Conservation (phyloP, 2,113 vertebrate genomes). For the Clarias macrocephalus region DNA sequence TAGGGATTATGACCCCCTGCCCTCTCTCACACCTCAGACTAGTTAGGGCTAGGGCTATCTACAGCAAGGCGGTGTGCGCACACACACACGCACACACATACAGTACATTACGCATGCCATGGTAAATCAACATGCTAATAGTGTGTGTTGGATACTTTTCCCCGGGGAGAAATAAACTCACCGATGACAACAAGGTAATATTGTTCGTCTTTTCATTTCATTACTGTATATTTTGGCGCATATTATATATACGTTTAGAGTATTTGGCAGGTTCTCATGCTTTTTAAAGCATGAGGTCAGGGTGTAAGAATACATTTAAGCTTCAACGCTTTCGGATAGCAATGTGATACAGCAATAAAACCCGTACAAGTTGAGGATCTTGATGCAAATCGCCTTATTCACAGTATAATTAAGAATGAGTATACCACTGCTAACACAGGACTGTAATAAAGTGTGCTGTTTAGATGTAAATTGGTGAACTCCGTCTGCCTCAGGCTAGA, state of each 20-base stretch:
- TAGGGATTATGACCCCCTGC: not conserved
- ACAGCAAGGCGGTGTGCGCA: too few species aligned
- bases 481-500: constrained; percentile 76
- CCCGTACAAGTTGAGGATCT: not conserved
- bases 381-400: not conserved
- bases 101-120: too few species aligned
- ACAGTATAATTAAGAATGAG: not conserved
- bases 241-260: not conserved
- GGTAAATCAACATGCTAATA: too few species aligned
- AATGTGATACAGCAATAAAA: not conserved
- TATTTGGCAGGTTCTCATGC: not conserved
- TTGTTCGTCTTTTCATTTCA: too few species aligned
- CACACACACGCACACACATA: too few species aligned
- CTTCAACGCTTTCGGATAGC: not conserved
- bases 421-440: not conserved
- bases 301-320: not conserved
- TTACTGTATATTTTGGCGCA: too few species aligned
- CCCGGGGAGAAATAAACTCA: too few species aligned
- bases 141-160: too few species aligned
- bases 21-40: not conserved
- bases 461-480: not conserved
- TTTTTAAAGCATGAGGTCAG: not conserved
- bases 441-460: not conserved
- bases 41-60: too few species aligned
- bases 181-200: too few species aligned